phyloP scores from a whole-genome alignment of 2,888 invertebrate genomes.

The Scelioninae gen. 2 region DNA sequence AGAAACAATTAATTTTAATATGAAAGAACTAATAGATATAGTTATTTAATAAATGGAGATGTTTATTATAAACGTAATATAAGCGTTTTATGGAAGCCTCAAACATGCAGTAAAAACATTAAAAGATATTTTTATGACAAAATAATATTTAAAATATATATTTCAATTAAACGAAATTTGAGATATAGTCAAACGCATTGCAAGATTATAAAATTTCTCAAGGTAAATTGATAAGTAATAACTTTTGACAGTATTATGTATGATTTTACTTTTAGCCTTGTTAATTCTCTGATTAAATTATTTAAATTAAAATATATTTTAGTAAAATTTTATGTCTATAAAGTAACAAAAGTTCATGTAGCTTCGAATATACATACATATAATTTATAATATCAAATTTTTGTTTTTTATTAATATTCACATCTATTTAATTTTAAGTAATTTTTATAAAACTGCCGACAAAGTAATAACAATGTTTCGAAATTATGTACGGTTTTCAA shows the following conservation, averaged over 20 bases:
- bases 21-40: constrained; percentile 11
- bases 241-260: constrained; percentile 9
- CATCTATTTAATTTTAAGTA: no score
- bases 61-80: constrained; percentile 39
- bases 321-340: no score
- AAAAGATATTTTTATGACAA: constrained; percentile 27
- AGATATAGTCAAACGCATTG: constrained; percentile 32
- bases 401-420: no score
- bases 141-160: constrained; percentile 37
- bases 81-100: constrained; percentile 25
- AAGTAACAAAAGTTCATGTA: no score
- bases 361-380: no score
- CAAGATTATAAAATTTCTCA: constrained; percentile 29
- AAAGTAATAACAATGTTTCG: background rate
- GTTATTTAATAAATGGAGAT: constrained; percentile 26
- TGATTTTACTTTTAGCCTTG: constrained; percentile 19
- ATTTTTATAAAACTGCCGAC: no score
- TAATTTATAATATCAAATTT: no score
- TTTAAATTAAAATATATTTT: no score
- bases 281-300: no score
- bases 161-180: constrained; percentile 42
- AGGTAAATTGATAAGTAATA: constrained; percentile 23
- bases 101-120: constrained; percentile 14
- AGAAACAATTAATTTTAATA: constrained; percentile 14
- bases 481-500: no score